These are phyloP conservation scores for Crenuchus spilurus DNA, from an alignment of 2,797 vertebrate species.

Conservation along the genomic window DNA sequence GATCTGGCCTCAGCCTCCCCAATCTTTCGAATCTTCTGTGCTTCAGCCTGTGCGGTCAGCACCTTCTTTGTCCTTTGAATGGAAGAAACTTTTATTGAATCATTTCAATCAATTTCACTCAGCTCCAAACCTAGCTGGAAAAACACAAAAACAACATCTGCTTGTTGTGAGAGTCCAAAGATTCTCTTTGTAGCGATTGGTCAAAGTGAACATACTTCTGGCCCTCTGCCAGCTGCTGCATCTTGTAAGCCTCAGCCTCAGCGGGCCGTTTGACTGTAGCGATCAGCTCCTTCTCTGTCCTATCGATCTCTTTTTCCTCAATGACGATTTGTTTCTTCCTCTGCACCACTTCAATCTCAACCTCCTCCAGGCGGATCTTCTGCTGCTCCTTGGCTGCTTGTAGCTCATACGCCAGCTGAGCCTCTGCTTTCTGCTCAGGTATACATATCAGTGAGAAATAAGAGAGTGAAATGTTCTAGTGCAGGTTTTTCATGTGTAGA, in stretches of 20 bases:
- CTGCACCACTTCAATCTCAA: conserved; percentile 89
- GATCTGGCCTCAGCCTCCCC: conserved; percentile 85
- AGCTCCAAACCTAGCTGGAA: not conserved
- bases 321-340: conserved; percentile 87
- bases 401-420: conserved; percentile 93
- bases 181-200: not conserved
- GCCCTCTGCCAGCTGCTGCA: conserved; percentile 87
- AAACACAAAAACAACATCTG: not conserved
- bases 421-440: conserved; percentile 84
- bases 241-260: conserved; percentile 85
- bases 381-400: conserved; percentile 93
- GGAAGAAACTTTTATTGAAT: not conserved
- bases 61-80: conserved; percentile 80
- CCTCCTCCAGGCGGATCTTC: conserved; percentile 89
- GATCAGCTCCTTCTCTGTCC: conserved; percentile 85
- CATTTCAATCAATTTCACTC: not conserved
- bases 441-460: not conserved
- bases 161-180: not conserved
- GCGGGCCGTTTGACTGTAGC: conserved; percentile 85
- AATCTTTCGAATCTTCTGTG: conserved; percentile 83
- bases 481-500: not conserved
- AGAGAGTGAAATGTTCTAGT: not conserved
- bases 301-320: conserved; percentile 86
- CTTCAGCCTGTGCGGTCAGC: conserved; percentile 83
- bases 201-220: conserved; percentile 76